A percentile compares a stretch with the other conserved stretches of the same genome.
Conservation (phyloP, 2,113 vertebrate genomes). For the Fulmarus glacialis region DNA sequence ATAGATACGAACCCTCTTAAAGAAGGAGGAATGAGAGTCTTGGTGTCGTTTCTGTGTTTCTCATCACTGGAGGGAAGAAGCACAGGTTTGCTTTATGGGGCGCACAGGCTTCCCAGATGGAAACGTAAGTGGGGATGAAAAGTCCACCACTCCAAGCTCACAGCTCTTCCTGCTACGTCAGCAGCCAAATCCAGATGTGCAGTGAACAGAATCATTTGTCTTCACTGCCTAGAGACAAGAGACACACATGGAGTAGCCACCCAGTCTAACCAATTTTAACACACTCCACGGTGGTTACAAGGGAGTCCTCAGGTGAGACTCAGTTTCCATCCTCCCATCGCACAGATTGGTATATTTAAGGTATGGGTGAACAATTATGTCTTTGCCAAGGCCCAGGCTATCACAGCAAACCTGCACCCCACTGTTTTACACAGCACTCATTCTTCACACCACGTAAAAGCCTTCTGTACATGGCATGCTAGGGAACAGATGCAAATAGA, state of each 20-base stretch:
- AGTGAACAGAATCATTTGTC: background rate
- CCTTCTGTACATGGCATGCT: accelerated
- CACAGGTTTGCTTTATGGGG: background rate
- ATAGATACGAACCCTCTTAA: background rate
- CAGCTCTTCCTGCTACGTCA: background rate
- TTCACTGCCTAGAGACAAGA: background rate
- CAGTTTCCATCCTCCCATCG: background rate
- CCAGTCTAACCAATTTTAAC: background rate
- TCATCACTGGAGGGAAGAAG: background rate
- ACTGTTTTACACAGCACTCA: background rate
- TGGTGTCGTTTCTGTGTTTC: background rate
- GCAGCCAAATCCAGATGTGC: background rate
- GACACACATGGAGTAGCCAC: background rate
- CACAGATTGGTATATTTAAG: background rate
- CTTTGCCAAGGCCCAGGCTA: background rate
- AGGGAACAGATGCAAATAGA: background rate
- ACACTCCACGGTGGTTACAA: accelerated
- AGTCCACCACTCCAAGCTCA: background rate
- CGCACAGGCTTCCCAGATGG: background rate
- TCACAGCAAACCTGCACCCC: background rate
- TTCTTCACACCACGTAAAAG: background rate
- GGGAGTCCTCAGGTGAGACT: background rate
- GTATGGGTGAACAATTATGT: background rate
- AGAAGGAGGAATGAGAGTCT: background rate
- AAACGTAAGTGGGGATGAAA: background rate